Conservation (phyloP, 2,797 vertebrate genomes). For the Clamator glandarius region DNA sequence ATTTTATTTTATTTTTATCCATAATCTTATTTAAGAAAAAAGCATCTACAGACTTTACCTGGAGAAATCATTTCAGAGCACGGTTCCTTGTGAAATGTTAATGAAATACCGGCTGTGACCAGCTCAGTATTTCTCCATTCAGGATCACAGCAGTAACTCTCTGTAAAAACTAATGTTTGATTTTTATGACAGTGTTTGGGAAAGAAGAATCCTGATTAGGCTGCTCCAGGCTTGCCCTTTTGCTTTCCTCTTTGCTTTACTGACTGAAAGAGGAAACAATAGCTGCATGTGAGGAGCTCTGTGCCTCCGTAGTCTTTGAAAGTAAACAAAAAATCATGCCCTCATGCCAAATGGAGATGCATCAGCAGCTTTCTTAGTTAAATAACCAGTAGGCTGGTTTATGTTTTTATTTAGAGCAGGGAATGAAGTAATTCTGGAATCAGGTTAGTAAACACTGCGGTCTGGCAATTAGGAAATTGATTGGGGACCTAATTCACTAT, state of each 20-base stretch:
- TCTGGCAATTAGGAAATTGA: constrained; percentile 31
- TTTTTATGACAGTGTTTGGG: neutral
- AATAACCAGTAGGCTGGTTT: neutral
- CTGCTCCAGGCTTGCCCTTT: neutral
- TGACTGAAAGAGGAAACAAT: neutral
- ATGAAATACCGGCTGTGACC: neutral
- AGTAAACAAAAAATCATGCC: neutral
- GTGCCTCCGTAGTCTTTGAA: neutral
- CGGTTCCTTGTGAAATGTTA: neutral
- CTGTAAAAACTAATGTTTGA: constrained; percentile 8
- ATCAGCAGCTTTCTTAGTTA: neutral
- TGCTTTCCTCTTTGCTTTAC: neutral
- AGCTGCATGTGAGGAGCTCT: neutral
- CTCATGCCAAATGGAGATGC: neutral
- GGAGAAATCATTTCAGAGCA: neutral
- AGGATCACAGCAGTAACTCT: neutral
- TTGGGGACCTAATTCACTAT: neutral
- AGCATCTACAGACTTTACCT: neutral
- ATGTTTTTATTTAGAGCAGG: constrained; percentile 20
- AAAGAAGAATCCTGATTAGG: neutral
- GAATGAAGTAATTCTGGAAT: constrained; percentile 21
- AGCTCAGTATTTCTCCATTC: neutral
- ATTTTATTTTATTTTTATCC: neutral
- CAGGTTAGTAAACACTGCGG: constrained; percentile 29
- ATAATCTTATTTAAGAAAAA: neutral